Percentiles rank a stretch among this genome's conserved stretches.
phyloP scores from a whole-genome alignment of 2,113 vertebrate genomes.

The Collichthys lucidus region DNA sequence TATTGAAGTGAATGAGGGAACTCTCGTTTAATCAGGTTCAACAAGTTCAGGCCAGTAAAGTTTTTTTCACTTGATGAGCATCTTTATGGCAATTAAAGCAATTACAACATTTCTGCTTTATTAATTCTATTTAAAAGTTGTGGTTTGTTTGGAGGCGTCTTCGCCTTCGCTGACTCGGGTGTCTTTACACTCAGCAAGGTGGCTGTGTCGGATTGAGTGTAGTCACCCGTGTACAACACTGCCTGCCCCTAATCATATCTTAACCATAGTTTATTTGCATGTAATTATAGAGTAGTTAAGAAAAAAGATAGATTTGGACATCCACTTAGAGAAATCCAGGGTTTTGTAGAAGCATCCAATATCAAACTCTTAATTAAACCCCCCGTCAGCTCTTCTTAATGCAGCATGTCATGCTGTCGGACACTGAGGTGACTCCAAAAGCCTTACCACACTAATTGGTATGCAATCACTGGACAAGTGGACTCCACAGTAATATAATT shows the following conservation, averaged over 20 bases:
- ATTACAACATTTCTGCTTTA: background rate
- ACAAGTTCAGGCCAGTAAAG: background rate
- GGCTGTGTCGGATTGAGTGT: background rate
- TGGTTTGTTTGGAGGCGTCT: background rate
- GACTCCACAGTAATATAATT: background rate
- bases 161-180: background rate
- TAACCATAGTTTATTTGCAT: too few relatives aligned
- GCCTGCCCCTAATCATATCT: too few relatives aligned
- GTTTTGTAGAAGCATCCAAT: background rate
- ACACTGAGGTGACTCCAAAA: too few relatives aligned
- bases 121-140: background rate
- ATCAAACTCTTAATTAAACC: background rate
- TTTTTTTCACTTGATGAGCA: conserved; percentile 13
- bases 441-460: background rate
- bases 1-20: background rate
- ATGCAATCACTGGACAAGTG: background rate
- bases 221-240: background rate
- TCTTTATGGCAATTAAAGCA: background rate
- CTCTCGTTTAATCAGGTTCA: background rate
- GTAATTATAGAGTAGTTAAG: too few relatives aligned
- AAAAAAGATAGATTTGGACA: too few relatives aligned
- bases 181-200: background rate
- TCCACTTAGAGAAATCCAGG: background rate
- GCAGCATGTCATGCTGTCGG: too few relatives aligned
- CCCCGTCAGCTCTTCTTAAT: background rate